Base-by-base conservation (phyloP, 2,888 invertebrate genomes). In the Dimorphilus gyrociliatus region DNA sequence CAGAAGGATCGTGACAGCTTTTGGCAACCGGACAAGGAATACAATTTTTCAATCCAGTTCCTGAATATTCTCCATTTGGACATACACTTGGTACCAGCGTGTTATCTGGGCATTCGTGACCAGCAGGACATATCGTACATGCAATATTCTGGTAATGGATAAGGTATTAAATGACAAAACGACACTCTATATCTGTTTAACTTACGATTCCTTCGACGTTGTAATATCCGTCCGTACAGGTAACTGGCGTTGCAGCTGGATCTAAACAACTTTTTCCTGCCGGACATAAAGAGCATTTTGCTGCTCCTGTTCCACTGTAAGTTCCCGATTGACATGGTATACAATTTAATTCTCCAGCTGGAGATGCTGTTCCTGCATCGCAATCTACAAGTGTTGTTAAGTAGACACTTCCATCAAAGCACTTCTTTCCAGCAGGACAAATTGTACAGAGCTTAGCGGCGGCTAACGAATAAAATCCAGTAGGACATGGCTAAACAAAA, bases 51-150 rank as follows among this genome's bases (percentile, higher is more conserved):
- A 34, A 38, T 5, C 10, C 30, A 16, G 40, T 37, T 3, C 34
- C 29, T 25, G 51, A 46, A 37, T 46, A 55, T 1, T 55, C 55
- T 23, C 56, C 56, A 2, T 53, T 45, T 5, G 55, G 54, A 36
- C 58, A 58, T 3, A 39, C 37, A 14, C 31, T 35, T 1, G 56
- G 55, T 19, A 44, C 42, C 4, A 32, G 40, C 12, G 50, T 46
- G 12, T 53, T 55, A 13, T 36, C 36, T 2, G 48, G 45, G 34
- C 55, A 54, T 19, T 46, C 29, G 33, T 45, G 37, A 7, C 56
- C 54, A 2, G 45, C 42, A 10, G 42, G 46, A 40, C 55, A 55
- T 2, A 25, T n/a, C 2, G 37, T 37, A 33, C 55, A 53, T 43
- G 14, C 35, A 27, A 24, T n/a, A n/a, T n/a, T n/a, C n/a, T n/a